These are phyloP conservation scores for Hyaena hyaena DNA, from an alignment of 2,113 vertebrate species.

Conservation along the genomic window DNA sequence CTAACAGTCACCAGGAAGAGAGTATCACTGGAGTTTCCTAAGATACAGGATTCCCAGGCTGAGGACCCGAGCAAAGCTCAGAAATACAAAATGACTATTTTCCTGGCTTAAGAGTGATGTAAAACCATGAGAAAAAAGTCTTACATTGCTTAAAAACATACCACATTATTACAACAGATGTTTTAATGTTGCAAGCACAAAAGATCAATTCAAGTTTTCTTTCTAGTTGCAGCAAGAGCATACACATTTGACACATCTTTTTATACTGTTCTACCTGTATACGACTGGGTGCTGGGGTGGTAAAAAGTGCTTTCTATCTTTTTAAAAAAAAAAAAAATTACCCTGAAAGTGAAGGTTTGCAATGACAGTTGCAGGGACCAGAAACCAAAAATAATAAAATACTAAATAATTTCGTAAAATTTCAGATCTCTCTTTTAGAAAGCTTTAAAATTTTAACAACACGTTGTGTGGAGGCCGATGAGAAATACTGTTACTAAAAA, in stretches of 20 bases:
- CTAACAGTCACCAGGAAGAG: background rate
- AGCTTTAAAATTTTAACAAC: background rate
- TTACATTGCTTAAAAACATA: background rate
- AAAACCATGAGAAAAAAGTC: background rate
- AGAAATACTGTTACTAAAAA: background rate
- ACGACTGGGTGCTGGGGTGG: background rate
- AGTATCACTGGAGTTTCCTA: accelerated
- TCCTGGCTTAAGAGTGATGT: background rate
- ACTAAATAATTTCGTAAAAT: background rate
- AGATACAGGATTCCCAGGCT: no score
- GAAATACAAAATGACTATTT: background rate
- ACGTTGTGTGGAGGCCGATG: background rate
- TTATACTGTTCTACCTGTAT: accelerated
- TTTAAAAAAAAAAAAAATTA: background rate
- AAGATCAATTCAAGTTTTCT: background rate
- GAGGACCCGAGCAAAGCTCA: background rate
- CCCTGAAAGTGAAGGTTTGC: background rate
- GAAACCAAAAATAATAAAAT: background rate
- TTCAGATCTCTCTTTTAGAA: background rate
- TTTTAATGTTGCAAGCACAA: background rate
- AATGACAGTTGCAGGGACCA: background rate
- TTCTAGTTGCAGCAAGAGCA: background rate
- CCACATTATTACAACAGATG: background rate
- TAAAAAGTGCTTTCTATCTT: background rate
- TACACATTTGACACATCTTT: accelerated